Conservation (phyloP, 2,888 invertebrate genomes). For the Physocephala rufipes region DNA sequence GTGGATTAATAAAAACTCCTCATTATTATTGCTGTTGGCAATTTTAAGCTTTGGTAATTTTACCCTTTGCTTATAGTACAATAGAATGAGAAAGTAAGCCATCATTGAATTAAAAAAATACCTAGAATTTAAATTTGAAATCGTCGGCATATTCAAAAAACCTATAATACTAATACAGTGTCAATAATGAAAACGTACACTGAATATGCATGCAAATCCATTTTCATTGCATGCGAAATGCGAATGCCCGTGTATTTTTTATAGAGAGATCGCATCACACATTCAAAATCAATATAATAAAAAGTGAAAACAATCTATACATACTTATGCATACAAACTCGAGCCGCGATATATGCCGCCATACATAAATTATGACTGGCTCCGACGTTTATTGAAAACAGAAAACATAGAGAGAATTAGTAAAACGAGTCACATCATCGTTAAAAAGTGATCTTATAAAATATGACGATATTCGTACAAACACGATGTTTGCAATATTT, state of each 20-base stretch:
- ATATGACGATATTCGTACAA: no score
- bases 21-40: background rate
- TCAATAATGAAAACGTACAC: no score
- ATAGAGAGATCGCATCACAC: conserved; percentile 21
- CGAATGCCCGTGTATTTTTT: background rate
- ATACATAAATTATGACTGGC: background rate
- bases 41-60: background rate
- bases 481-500: no score
- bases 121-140: conserved; percentile 23
- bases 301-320: conserved; percentile 28
- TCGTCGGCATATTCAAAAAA: background rate
- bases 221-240: background rate
- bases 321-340: background rate
- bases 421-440: no score
- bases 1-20: no score
- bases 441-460: no score
- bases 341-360: background rate
- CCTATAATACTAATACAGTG: background rate
- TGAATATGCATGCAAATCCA: conserved; percentile 18
- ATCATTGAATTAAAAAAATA: conserved; percentile 27
- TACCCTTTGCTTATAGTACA: conserved; percentile 17
- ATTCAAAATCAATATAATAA: conserved; percentile 19
- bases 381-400: no score
- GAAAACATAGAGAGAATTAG: no score
- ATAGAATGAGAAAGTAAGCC: background rate